Evolutionary conservation across 2,797 vertebrate genomes (phyloP).

Genomic region (Eremophila alpestris): DNA sequence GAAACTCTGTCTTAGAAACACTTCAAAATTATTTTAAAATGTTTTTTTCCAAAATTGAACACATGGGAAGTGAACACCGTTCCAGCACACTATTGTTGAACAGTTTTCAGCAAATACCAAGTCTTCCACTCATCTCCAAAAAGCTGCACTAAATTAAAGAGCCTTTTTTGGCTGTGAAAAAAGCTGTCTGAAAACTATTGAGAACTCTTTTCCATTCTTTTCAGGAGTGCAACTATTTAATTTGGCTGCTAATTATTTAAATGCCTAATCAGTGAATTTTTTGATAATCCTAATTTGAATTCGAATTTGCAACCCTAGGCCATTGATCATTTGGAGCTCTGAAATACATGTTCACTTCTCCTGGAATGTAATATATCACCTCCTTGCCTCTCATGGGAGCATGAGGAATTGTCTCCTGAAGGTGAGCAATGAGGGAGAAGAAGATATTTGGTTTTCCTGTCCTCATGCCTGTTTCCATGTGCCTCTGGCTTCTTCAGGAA

Average conservation of each 20-base stretch:
- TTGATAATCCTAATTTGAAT: not conserved
- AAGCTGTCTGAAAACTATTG: not conserved
- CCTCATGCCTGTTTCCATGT: not conserved
- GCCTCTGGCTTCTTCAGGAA: not conserved
- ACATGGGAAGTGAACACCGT: not conserved
- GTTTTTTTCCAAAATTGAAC: not conserved
- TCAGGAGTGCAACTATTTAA: not conserved
- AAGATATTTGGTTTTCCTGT: not conserved
- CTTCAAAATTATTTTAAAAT: not conserved
- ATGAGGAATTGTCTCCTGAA: not conserved
- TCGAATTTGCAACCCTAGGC: not conserved
- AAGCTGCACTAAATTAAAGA: not conserved
- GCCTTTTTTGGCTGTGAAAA: not conserved
- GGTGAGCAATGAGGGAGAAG: not conserved
- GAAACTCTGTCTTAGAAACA: not conserved
- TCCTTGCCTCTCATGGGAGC: not conserved
- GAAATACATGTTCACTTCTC: not conserved
- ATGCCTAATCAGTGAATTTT: not conserved
- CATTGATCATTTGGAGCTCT: not conserved
- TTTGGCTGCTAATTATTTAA: conserved; percentile 32
- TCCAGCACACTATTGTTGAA: not conserved
- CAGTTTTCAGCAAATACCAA: not conserved
- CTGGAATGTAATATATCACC: not conserved
- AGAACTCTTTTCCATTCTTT: not conserved
- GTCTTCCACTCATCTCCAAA: not conserved